Conservation (phyloP, 2,888 invertebrate genomes). For the Cephus sareptanus region DNA sequence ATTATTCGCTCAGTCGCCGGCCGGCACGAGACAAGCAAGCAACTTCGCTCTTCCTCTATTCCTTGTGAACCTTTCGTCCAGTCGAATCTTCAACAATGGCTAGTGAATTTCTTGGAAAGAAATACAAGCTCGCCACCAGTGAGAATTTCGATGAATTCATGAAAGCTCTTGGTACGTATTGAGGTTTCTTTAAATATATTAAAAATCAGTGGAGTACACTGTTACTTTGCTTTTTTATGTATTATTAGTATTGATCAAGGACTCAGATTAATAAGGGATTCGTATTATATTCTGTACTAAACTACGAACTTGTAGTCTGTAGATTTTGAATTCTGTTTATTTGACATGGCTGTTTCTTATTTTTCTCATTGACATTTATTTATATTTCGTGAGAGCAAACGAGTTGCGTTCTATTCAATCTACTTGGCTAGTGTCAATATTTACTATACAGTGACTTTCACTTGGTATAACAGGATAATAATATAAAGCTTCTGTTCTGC, state of each 20-base stretch:
- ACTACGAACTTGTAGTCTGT: background rate
- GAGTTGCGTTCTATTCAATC: background rate
- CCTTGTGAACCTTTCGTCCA: conserved; percentile 16
- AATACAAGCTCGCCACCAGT: conserved; percentile 82
- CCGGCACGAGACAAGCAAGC: conserved; percentile 1
- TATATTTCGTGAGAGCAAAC: too few relatives aligned
- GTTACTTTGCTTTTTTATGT: background rate
- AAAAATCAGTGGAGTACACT: background rate
- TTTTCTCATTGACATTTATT: background rate
- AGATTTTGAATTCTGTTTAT: background rate
- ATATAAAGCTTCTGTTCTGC: background rate
- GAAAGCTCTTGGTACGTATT: conserved; percentile 83
- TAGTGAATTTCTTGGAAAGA: conserved; percentile 73
- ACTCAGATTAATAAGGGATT: background rate
- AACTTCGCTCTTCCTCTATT: background rate
- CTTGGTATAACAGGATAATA: background rate
- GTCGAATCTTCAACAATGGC: conserved; percentile 19
- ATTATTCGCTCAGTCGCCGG: conserved; percentile 4
- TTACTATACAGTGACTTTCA: background rate
- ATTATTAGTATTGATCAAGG: background rate
- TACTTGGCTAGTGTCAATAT: background rate
- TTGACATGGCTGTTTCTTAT: background rate
- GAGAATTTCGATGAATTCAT: conserved; percentile 92
- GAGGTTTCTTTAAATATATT: background rate
- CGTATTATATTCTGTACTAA: background rate